phyloP scores from a whole-genome alignment of 1,140 invertebrate species.

The Brachionus sp. region DNA sequence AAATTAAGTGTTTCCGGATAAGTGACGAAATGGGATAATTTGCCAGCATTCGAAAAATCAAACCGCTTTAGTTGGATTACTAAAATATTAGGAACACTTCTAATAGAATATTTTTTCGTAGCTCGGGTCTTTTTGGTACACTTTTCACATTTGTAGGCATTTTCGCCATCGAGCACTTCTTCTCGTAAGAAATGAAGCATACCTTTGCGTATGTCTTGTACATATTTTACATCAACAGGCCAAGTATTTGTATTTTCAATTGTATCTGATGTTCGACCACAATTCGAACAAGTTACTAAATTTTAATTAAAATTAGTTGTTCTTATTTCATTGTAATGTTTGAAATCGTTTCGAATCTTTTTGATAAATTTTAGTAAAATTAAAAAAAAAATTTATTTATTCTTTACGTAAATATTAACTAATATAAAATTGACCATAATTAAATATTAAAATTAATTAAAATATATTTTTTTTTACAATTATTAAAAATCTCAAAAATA shows the following conservation, averaged over 20 bases:
- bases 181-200: conserved; percentile 58
- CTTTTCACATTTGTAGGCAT: conserved; percentile 79
- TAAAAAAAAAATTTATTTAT: not conserved
- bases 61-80: conserved; percentile 42
- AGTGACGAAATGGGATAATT: conserved; percentile 42
- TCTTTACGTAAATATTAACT: not conserved
- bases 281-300: conserved; percentile 10
- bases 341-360: not conserved
- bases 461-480: too few species aligned
- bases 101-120: conserved; percentile 39
- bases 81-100: conserved; percentile 9
- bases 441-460: too few species aligned
- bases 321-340: not conserved
- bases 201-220: conserved; percentile 18
- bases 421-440: not conserved
- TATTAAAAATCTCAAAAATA: too few species aligned
- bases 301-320: not conserved
- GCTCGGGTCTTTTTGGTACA: conserved; percentile 47
- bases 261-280: conserved; percentile 30
- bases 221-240: conserved; percentile 23
- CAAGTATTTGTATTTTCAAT: conserved; percentile 37
- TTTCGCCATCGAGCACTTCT: conserved; percentile 66
- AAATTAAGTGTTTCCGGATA: conserved; percentile 15
- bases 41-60: conserved; percentile 37
- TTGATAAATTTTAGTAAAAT: not conserved